Evolutionary conservation across 2,888 invertebrate species (phyloP).

Genomic region (Sipha maydis): DNA sequence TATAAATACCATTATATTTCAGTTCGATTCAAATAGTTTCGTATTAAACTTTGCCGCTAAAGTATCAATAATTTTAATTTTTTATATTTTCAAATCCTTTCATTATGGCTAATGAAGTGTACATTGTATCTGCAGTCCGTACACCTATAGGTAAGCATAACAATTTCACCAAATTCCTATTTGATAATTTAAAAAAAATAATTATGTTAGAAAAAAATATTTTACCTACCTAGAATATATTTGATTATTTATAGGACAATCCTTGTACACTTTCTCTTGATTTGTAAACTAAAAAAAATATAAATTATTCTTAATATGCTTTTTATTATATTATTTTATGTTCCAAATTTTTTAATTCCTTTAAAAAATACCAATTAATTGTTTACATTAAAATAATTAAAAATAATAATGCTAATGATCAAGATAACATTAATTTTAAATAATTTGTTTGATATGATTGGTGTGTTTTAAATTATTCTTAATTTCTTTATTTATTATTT

Average conservation of each 20-base stretch:
- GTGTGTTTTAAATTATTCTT: neutral
- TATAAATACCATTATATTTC: neutral
- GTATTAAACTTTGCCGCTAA: neutral
- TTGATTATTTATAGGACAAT: too few species aligned
- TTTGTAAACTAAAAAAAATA: too few species aligned
- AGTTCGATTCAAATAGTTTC: slow-evolving; percentile 28
- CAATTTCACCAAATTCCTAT: neutral
- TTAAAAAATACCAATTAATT: neutral
- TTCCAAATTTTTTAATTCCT: neutral
- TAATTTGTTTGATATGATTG: neutral
- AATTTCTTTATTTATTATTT: neutral
- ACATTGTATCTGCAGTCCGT: slow-evolving; percentile 81
- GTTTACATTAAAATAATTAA: neutral
- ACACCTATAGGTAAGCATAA: slow-evolving; percentile 83
- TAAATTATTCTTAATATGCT: too few species aligned
- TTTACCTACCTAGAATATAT: neutral
- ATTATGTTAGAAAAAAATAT: neutral
- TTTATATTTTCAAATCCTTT: neutral
- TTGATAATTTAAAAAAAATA: neutral
- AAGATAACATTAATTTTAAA: neutral
- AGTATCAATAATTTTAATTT: neutral
- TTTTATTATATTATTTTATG: neutral
- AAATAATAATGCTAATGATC: neutral
- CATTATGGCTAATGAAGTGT: slow-evolving; percentile 69
- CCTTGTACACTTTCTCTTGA: too few species aligned